Conservation (phyloP, 2,113 vertebrate species). For the Meriones unguiculatus region DNA sequence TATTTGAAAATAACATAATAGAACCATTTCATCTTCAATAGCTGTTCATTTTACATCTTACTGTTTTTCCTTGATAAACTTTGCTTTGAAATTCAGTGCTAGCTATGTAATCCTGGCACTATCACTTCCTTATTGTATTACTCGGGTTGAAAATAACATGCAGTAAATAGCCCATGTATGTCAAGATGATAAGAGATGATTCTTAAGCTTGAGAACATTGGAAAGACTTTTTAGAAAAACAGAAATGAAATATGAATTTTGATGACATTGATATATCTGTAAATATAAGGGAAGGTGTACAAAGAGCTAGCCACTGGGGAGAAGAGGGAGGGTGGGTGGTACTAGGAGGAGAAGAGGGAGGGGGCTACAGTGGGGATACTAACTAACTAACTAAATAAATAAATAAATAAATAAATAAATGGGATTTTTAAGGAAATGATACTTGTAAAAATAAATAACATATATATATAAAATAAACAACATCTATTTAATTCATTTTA, state of each 20-base stretch:
- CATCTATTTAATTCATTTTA: background rate
- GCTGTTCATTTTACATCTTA: background rate
- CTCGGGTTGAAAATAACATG: background rate
- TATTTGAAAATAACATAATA: background rate
- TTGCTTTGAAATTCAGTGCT: background rate
- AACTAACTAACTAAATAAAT: too few relatives aligned
- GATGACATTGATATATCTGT: too few relatives aligned
- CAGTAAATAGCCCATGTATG: background rate
- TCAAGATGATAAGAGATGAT: background rate
- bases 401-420: too few relatives aligned
- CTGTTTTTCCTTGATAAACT: rapidly evolving
- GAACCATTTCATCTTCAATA: background rate
- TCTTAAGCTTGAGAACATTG: background rate
- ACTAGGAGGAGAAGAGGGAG: too few relatives aligned
- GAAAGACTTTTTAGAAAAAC: background rate
- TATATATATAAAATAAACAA: too few relatives aligned
- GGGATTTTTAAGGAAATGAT: too few relatives aligned
- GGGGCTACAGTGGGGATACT: too few relatives aligned
- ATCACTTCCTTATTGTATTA: background rate
- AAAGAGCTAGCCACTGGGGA: too few relatives aligned
- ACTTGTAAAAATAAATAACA: too few relatives aligned
- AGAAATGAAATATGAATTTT: background rate
- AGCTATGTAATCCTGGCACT: background rate
- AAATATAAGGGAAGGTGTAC: too few relatives aligned
- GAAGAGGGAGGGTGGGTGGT: too few relatives aligned